Evolutionary conservation across 1,140 invertebrate genomes (phyloP), one percentile per base, ranked within the genome.

Genomic region (Megalopta genalis): DNA sequence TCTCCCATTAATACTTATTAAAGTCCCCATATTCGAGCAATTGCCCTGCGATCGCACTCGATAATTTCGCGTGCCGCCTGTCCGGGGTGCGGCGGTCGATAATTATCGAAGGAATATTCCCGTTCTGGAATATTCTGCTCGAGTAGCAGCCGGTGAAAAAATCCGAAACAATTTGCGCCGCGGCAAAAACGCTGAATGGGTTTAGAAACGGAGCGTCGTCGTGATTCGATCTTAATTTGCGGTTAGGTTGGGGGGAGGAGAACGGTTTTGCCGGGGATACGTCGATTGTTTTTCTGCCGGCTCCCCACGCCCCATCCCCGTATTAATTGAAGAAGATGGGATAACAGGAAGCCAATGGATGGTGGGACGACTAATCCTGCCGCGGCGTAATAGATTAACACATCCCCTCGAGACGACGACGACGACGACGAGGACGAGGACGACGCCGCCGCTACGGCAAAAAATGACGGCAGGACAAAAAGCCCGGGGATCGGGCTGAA

Each of bases 361-460:
- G 74, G 23, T 59, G 65, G 32, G 82, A 42, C 39, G 82, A 49
- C 79, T 86, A 86, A 89, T 89, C 79, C 81, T 65, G 57, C 60
- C 64, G 32, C 37, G 46, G 74, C 75, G 82, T 86, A 88, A 88
- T 83, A 88, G 82, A 88, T 89, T 85, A 88, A 89, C 87, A 82
- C 82, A 77, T 87, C 80, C 77, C 69, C 66, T 72, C 59, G 76
- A 21, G 77, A 39, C 57, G 79, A 49, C 71, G 79, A 32, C 32
- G 32, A 32, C 32, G 32, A 32, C 32, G 32, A 32, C 32, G 32
- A n/a, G n/a, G n/a, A 32, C 32, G 32, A 32, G 1, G 32, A 32
- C 49, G 42, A 46, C 42, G 42, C 49, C 14, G n/a, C 0, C 42
- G 57, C 69, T 46, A 80, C 10, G 10, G 42, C 42, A 84, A 82